Evolutionary conservation across 2,888 invertebrate genomes (phyloP).

Genomic region (Phortica magna): DNA sequence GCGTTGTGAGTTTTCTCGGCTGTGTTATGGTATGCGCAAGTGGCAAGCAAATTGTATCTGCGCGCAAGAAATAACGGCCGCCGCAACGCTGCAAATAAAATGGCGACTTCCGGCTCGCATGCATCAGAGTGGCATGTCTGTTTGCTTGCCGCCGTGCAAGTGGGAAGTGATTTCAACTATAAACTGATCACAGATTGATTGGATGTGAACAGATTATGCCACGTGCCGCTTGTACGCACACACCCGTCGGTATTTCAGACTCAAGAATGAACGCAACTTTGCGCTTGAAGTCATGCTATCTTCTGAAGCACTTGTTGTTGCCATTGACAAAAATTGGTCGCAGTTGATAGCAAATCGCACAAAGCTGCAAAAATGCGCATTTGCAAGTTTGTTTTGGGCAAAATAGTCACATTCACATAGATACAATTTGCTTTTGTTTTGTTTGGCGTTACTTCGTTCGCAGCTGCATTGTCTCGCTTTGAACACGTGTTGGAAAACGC

Average conservation of each 20-base stretch:
- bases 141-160: background rate
- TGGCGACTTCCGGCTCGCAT: slow-evolving; percentile 1
- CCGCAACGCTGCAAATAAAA: background rate
- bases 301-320: background rate
- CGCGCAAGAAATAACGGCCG: background rate
- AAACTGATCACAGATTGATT: background rate
- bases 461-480: background rate
- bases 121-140: background rate
- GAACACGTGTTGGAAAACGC: slow-evolving; percentile 1
- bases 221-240: background rate
- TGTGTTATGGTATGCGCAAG: background rate
- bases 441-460: background rate
- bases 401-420: background rate
- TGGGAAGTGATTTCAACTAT: background rate
- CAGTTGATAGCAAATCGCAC: background rate
- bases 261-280: background rate
- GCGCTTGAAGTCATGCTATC: background rate
- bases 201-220: background rate
- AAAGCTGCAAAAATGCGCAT: background rate
- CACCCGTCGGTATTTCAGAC: too few species aligned
- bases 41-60: background rate
- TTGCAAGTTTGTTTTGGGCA: background rate
- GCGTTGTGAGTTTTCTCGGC: background rate
- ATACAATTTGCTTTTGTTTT: background rate
- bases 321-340: background rate